Base-by-base conservation (phyloP, 2,888 invertebrate species). In the Pyrrhosoma nymphula region DNA sequence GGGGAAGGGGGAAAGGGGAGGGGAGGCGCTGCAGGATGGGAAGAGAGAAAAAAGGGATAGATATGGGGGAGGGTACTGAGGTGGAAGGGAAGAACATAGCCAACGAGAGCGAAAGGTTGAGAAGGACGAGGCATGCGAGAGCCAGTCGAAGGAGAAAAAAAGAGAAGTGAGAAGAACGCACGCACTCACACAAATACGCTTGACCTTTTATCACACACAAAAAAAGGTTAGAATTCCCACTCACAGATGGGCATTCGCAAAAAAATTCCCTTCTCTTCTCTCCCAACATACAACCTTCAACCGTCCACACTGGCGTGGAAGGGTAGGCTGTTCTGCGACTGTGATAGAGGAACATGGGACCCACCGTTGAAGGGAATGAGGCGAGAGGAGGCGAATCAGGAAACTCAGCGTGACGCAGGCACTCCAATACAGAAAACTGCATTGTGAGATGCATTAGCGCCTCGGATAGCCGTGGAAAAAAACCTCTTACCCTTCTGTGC, bases 181-280 rank as follows among this genome's bases (percentile, higher is more conserved):
- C 0, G 69, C 23, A 26, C 60, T 14, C 60, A 60, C 69, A n/a
- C 69, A n/a, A 88, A 47, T 47, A 47, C 47, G 47, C 16, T 88
- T 88, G 88, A 88, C 88, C 88, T 88, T 39, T 47, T 39, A 88
- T 39, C 88, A 30, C 47, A 8, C 47, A 47, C 47, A 47, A 88
- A 88, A 88, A 88, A 88, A 47, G 26, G 39, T 23, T 47, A 47
- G 88, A 47, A 88, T 47, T 88, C 88, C 88, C 88, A 47, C 88
- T 47, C 88, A 88, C 88, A 88, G 39, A 35, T 47, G 39, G 88
- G 88, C 18, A 88, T 23, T 39, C 35, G 88, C 35, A 88, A 88
- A 88, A 88, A 47, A 88, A 47, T 16, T 47, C 35, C 16, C 20
- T 88, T 23, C 88, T 18, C 20, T 88, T 23, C 47, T 8, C 88